Base-by-base conservation (phyloP, 2,888 invertebrate genomes). In the Cyclophora punctaria region DNA sequence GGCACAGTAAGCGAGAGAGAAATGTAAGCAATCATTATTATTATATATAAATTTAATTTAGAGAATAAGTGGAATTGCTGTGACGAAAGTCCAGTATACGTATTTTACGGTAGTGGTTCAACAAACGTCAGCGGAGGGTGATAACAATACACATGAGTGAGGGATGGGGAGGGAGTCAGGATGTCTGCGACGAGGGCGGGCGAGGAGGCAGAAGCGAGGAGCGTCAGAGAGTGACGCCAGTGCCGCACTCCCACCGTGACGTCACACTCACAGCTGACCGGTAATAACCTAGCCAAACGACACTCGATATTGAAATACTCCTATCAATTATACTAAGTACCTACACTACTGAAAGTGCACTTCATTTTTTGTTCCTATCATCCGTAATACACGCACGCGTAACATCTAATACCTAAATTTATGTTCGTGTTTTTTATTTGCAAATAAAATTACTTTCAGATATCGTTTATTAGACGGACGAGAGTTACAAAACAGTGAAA, bases 161-260 rank as follows among this genome's bases (percentile, higher is more conserved):
- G 60, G 52, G 52, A 47, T 50, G 46, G 53, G 52, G 52, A 50
- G 55, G 56, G 57, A 56, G 52, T 51, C 56, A 63, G 60, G 61
- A 62, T 66, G 58, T 56, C 62, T 57, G 56, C 56, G 56, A 64
- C 65, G 62, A 63, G 63, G 67, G 67, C 64, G 60, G 54, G 52
- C 54, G 58, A 53, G 52, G 55, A 58, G 52, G 54, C 60, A 57
- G 61, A 55, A 53, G 53, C 59, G 37, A 5, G 5, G 4, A 5
- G 4, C 53, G 59, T 60, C 66, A 58, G 69, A 45, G 64, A 64
- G 77, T 82, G 80, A 81, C 80, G 78, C 73, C 70, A 62, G 62
- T 58, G 69, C 63, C 66, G 70, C 66, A 66, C 58, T 65, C 66
- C 55, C 60, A 64, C 53, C 53, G 69, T 83, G 82, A 86, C 85